These are phyloP conservation scores for Philhelius pedissequus DNA, from an alignment of 2,888 invertebrate genomes.

Conservation along the genomic window DNA sequence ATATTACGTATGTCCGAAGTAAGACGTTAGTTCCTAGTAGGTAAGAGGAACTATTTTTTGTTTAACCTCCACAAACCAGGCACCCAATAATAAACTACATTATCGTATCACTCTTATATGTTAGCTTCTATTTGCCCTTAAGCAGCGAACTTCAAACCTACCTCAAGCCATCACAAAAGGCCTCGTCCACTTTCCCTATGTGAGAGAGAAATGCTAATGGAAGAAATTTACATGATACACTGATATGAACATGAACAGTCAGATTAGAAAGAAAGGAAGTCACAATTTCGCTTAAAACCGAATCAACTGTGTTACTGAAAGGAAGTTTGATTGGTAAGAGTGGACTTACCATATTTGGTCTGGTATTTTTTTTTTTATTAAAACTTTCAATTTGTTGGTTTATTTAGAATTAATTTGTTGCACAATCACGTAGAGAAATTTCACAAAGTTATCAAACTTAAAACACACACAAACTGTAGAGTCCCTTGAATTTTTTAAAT, in stretches of 20 bases:
- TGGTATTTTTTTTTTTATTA: neutral
- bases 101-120: neutral
- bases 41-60: neutral
- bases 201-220: slow-evolving; percentile 47
- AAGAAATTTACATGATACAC: slow-evolving; percentile 54
- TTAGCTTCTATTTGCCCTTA: slow-evolving; percentile 46
- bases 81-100: neutral
- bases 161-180: neutral
- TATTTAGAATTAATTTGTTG: slow-evolving; percentile 45
- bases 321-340: neutral
- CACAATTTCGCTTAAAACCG: slow-evolving; percentile 25
- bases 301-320: neutral
- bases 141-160: neutral
- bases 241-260: neutral
- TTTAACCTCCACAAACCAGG: neutral
- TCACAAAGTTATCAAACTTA: neutral
- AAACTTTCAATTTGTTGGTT: slow-evolving; percentile 49
- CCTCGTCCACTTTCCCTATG: slow-evolving; percentile 12
- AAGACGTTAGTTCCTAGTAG: slow-evolving; percentile 40
- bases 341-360: slow-evolving; percentile 54
- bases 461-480: neutral
- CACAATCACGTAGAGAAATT: slow-evolving; percentile 28
- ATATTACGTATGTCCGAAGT: slow-evolving; percentile 22
- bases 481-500: neutral
- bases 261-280: slow-evolving; percentile 54